Evolutionary conservation across 2,797 vertebrate genomes (phyloP).

Genomic region (Poecile montanus): DNA sequence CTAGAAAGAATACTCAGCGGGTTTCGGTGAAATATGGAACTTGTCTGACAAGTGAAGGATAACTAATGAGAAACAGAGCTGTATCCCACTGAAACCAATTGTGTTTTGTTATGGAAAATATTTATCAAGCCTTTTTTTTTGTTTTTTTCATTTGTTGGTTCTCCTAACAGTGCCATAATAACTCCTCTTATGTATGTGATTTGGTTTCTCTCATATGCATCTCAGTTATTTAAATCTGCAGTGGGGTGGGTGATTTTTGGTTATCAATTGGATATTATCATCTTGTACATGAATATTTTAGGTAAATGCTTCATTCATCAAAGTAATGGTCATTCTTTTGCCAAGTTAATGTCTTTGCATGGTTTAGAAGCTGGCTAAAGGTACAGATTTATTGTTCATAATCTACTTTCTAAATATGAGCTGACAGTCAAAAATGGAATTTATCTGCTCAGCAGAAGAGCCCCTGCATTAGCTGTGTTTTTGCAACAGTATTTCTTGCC

Average conservation of each 20-base stretch:
- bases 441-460: slow-evolving; percentile 61
- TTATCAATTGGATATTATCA: slow-evolving; percentile 36
- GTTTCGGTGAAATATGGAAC: slow-evolving; percentile 62
- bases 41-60: slow-evolving; percentile 74
- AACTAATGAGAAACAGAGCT: slow-evolving; percentile 75
- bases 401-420: slow-evolving; percentile 40
- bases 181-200: not conserved
- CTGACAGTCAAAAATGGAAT: slow-evolving; percentile 58
- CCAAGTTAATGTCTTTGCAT: slow-evolving; percentile 54
- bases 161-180: slow-evolving; percentile 60
- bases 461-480: slow-evolving; percentile 50
- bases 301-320: slow-evolving; percentile 60
- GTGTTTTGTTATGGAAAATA: slow-evolving; percentile 77
- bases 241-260: not conserved
- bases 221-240: not conserved
- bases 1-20: slow-evolving; percentile 62
- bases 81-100: slow-evolving; percentile 74
- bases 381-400: slow-evolving; percentile 48
- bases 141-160: slow-evolving; percentile 56
- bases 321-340: slow-evolving; percentile 65
- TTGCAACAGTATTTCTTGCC: slow-evolving; percentile 42
- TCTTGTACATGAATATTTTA: slow-evolving; percentile 60
- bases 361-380: slow-evolving; percentile 49
- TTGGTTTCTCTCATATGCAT: not conserved
- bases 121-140: slow-evolving; percentile 65